Conservation (phyloP, 2,113 vertebrate species). For the Sterrhoptilus dennistouni region DNA sequence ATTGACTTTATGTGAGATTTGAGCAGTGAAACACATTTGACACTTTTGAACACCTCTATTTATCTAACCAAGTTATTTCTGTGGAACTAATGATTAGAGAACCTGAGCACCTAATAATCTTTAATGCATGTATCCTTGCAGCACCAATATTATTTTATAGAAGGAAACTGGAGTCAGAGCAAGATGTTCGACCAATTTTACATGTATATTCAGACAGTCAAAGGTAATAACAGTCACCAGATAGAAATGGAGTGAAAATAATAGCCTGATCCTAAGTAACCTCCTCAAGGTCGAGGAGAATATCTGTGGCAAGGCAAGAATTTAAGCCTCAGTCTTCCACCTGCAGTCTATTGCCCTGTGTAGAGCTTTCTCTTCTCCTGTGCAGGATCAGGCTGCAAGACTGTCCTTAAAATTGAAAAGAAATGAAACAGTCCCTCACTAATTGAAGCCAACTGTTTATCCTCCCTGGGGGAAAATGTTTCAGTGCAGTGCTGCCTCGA, state of each 20-base stretch:
- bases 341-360: neutral
- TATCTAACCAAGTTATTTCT: constrained; percentile 40
- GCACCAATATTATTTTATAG: neutral
- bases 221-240: constrained; percentile 4
- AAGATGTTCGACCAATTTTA: neutral
- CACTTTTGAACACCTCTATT: constrained; percentile 39
- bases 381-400: constrained; percentile 8
- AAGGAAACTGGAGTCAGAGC: neutral
- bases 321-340: neutral
- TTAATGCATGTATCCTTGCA: neutral
- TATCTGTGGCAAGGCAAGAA: neutral
- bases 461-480: constrained; percentile 43
- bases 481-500: constrained; percentile 46
- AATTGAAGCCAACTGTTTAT: constrained; percentile 65
- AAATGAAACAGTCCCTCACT: constrained; percentile 48
- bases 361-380: neutral
- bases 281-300: constrained; percentile 2
- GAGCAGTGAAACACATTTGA: constrained; percentile 30
- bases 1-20: constrained; percentile 30
- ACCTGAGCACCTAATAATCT: constrained; percentile 25
- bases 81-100: constrained; percentile 38
- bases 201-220: neutral
- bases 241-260: neutral
- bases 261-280: neutral
- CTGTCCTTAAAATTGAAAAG: constrained; percentile 43